Evolutionary conservation across 2,797 vertebrate genomes (phyloP).

Genomic region (Ctenochaetus hawaiiensis): DNA sequence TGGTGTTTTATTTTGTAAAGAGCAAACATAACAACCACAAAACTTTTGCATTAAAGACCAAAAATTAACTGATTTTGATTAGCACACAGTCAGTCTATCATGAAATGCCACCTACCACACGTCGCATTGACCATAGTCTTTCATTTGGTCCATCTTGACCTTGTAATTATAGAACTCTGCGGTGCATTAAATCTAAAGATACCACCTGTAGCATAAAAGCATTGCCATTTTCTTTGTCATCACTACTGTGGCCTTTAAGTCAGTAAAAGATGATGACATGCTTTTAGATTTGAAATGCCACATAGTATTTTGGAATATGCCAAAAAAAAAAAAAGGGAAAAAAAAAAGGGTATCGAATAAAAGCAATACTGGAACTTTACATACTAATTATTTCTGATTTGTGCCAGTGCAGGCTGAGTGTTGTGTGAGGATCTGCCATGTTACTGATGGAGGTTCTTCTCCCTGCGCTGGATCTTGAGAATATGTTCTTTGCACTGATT

Average conservation of each 20-base stretch:
- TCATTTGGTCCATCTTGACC: slow-evolving; percentile 24
- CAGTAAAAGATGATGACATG: slow-evolving; percentile 43
- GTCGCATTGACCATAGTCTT: slow-evolving; percentile 1
- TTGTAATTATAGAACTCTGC: slow-evolving; percentile 34
- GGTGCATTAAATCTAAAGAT: slow-evolving; percentile 45
- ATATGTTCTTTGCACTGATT: too few relatives aligned
- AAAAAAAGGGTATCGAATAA: background rate
- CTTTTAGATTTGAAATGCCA: slow-evolving; percentile 63
- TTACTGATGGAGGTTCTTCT: too few relatives aligned
- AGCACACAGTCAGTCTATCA: background rate
- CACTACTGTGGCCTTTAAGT: slow-evolving; percentile 46
- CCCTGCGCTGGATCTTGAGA: too few relatives aligned
- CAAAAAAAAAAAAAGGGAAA: slow-evolving; percentile 43
- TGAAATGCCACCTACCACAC: slow-evolving; percentile 33
- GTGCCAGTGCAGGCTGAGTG: background rate
- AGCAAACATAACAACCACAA: background rate
- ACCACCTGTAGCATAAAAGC: slow-evolving; percentile 54
- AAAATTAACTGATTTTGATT: background rate
- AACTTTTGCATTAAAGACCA: background rate
- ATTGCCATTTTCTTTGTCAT: slow-evolving; percentile 62
- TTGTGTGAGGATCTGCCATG: background rate
- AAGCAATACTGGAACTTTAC: slow-evolving; percentile 8
- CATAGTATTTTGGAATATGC: slow-evolving; percentile 51
- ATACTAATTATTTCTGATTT: slow-evolving; percentile 1
- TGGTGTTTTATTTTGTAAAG: background rate